phyloP scores from a whole-genome alignment of 2,888 invertebrate genomes.

The Dicranocentrus wangi region DNA sequence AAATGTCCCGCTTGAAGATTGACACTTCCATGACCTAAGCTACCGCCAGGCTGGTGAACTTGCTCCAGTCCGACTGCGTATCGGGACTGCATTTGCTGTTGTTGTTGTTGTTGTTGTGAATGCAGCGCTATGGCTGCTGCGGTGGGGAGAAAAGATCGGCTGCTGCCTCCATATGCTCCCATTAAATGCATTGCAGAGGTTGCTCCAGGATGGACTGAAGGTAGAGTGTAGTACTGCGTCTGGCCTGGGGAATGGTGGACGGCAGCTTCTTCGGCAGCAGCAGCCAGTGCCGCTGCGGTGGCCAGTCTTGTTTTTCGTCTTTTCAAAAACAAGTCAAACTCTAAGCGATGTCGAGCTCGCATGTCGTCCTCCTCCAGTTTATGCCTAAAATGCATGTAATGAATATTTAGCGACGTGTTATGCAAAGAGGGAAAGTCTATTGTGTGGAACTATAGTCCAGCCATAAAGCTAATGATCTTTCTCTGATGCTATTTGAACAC shows the following conservation, averaged over 20 bases:
- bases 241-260: slow-evolving; percentile 54
- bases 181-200: slow-evolving; percentile 30
- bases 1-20: slow-evolving; percentile 4
- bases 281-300: slow-evolving; percentile 55
- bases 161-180: slow-evolving; percentile 34
- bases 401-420: too few relatives aligned
- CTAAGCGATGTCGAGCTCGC: slow-evolving; percentile 76
- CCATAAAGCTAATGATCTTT: too few relatives aligned
- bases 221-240: slow-evolving; percentile 53
- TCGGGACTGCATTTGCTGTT: slow-evolving; percentile 34
- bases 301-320: slow-evolving; percentile 68
- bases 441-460: too few relatives aligned
- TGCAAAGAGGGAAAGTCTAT: too few relatives aligned
- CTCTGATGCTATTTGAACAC: too few relatives aligned
- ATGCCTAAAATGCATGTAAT: slow-evolving; percentile 76
- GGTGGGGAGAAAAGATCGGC: slow-evolving; percentile 44
- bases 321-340: slow-evolving; percentile 73
- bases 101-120: slow-evolving; percentile 55
- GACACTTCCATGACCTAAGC: slow-evolving; percentile 35
- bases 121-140: slow-evolving; percentile 49
- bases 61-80: slow-evolving; percentile 46
- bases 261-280: slow-evolving; percentile 54
- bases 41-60: slow-evolving; percentile 44
- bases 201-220: slow-evolving; percentile 48
- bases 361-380: slow-evolving; percentile 78